Evolutionary conservation across 2,113 vertebrate species (phyloP).

Genomic region (Cochlearius cochlearius): DNA sequence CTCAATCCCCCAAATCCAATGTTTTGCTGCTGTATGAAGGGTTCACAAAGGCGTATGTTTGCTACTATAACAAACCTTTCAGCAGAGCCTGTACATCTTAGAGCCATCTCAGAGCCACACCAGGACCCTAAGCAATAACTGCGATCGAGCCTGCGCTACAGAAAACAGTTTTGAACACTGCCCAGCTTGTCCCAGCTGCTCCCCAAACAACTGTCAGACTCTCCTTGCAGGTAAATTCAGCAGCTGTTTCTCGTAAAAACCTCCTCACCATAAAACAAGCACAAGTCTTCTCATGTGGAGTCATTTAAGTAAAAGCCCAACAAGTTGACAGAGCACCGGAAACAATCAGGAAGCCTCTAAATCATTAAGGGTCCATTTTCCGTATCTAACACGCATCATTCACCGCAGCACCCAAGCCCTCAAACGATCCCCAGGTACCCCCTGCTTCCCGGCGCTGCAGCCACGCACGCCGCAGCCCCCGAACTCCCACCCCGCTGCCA

Average conservation of each 20-base stretch:
- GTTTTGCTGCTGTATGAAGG: background rate
- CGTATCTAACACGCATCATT: rapidly evolving
- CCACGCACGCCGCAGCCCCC: rapidly evolving
- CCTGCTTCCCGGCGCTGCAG: background rate
- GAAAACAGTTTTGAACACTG: background rate
- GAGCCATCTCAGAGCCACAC: background rate
- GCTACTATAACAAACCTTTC: background rate
- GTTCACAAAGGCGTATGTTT: background rate
- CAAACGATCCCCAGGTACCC: background rate
- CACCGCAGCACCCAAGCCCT: background rate
- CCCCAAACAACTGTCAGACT: background rate
- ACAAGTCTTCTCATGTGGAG: background rate
- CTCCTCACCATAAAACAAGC: background rate
- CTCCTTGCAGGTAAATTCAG: background rate
- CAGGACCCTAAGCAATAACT: background rate
- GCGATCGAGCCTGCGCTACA: background rate
- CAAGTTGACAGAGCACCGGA: background rate
- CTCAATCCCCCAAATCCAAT: background rate
- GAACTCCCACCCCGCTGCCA: background rate
- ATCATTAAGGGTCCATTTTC: background rate
- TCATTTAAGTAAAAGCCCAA: background rate
- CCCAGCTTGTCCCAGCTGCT: background rate
- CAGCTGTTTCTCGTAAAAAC: background rate
- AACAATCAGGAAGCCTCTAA: background rate
- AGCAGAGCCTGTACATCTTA: background rate